Conservation (phyloP, 2,888 invertebrate species). For the Adelphocoris suturalis region DNA sequence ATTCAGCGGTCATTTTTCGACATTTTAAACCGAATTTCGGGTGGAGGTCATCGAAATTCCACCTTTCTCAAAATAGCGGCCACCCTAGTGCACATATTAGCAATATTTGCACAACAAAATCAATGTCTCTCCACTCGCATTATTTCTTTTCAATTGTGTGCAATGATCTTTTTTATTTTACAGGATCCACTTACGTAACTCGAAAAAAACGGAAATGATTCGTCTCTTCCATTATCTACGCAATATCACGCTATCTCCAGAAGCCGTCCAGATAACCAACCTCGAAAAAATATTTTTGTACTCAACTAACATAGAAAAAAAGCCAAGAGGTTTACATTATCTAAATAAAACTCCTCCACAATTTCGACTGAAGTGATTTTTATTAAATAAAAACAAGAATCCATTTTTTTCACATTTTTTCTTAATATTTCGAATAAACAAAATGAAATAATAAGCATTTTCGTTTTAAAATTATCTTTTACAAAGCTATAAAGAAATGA, state of each 20-base stretch:
- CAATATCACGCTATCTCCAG: not conserved
- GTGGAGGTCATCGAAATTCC: too few species aligned
- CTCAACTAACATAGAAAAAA: not conserved
- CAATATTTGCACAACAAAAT: too few species aligned
- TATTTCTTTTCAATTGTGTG: too few species aligned
- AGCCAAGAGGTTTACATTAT: not conserved
- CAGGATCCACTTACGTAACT: not conserved
- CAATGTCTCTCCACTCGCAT: too few species aligned
- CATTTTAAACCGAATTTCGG: too few species aligned
- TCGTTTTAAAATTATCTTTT: not conserved
- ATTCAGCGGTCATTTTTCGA: too few species aligned
- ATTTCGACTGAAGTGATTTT: conserved; percentile 55
- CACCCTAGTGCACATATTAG: too few species aligned
- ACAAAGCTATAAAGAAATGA: not conserved
- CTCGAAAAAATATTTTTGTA: not conserved
- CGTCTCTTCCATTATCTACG: not conserved
- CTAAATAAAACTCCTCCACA: not conserved
- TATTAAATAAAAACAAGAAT: conserved; percentile 55
- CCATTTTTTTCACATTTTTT: not conserved
- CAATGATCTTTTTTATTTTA: not conserved
- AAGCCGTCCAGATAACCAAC: not conserved
- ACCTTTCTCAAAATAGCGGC: too few species aligned
- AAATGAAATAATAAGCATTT: conserved; percentile 15
- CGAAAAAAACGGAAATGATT: not conserved
- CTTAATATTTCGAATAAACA: not conserved